phyloP scores from a whole-genome alignment of 2,888 invertebrate species.

The Chydorus sphaericus region DNA sequence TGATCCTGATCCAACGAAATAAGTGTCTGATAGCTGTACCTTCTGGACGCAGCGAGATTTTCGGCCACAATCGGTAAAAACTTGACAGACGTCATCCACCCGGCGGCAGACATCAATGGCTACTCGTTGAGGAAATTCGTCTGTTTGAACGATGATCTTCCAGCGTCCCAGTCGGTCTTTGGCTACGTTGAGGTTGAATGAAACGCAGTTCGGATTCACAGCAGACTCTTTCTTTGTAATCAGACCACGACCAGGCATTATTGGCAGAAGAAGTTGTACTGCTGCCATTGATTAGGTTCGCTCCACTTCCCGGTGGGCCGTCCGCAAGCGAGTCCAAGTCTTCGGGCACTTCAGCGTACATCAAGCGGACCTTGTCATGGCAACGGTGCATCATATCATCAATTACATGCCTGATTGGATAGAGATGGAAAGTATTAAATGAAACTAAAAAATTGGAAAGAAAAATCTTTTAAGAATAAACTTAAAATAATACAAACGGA shows the following conservation, averaged over 20 bases:
- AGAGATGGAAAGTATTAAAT: background rate
- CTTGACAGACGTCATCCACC: slow-evolving; percentile 16
- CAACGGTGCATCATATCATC: slow-evolving; percentile 8
- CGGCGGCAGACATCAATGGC: slow-evolving; percentile 22
- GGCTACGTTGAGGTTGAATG: slow-evolving; percentile 24
- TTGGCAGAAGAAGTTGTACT: background rate
- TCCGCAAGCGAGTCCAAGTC: slow-evolving; percentile 13
- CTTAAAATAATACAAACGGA: too few species aligned
- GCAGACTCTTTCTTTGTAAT: slow-evolving; percentile 13
- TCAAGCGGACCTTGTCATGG: background rate
- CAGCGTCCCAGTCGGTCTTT: slow-evolving; percentile 23
- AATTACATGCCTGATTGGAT: slow-evolving; percentile 4
- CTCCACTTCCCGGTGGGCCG: background rate
- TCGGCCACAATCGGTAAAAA: slow-evolving; percentile 13
- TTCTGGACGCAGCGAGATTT: slow-evolving; percentile 23
- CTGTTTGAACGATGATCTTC: slow-evolving; percentile 24
- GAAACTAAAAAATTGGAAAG: background rate
- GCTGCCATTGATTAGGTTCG: background rate
- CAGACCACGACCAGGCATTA: slow-evolving; percentile 14
- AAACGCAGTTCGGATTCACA: slow-evolving; percentile 22
- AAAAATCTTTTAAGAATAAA: background rate
- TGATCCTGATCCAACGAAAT: slow-evolving; percentile 24
- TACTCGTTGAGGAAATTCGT: slow-evolving; percentile 21
- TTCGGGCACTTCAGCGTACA: slow-evolving; percentile 16
- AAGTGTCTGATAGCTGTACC: slow-evolving; percentile 23